Evolutionary conservation across 2,797 vertebrate genomes (phyloP).

Genomic region (Alcedo quadribrachys): DNA sequence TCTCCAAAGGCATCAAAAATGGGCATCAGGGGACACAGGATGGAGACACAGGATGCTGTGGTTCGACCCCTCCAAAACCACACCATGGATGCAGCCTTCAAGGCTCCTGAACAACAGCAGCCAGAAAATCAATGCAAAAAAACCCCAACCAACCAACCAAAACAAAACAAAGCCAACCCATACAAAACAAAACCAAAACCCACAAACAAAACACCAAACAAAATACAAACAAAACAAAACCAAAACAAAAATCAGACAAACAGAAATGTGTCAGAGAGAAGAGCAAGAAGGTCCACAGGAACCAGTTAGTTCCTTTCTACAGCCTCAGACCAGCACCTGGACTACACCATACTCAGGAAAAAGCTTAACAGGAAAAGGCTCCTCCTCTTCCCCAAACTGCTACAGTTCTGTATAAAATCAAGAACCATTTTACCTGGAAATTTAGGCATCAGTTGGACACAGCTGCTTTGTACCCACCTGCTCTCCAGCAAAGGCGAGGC

Average conservation of each 20-base stretch:
- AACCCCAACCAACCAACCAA: no score
- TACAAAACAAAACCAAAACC: no score
- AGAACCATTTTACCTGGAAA: neutral
- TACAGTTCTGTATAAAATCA: neutral
- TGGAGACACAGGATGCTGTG: neutral
- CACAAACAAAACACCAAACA: no score
- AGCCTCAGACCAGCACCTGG: neutral
- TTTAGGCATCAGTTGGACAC: neutral
- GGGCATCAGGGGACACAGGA: fast-evolving
- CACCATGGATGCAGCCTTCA: fast-evolving
- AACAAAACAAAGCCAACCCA: no score
- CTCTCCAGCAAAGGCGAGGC: neutral
- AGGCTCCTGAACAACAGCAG: neutral
- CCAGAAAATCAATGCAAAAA: neutral
- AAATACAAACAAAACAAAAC: no score
- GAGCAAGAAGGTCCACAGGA: neutral
- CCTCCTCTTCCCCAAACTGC: neutral
- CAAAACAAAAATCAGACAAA: no score
- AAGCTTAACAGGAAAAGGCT: neutral
- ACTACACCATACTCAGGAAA: neutral
- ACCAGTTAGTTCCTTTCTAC: neutral
- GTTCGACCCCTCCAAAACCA: neutral
- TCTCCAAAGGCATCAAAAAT: neutral
- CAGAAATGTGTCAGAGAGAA: neutral
- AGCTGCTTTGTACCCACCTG: neutral